Evolutionary conservation across 2,797 vertebrate genomes (phyloP).

Genomic region (Clangula hyemalis): DNA sequence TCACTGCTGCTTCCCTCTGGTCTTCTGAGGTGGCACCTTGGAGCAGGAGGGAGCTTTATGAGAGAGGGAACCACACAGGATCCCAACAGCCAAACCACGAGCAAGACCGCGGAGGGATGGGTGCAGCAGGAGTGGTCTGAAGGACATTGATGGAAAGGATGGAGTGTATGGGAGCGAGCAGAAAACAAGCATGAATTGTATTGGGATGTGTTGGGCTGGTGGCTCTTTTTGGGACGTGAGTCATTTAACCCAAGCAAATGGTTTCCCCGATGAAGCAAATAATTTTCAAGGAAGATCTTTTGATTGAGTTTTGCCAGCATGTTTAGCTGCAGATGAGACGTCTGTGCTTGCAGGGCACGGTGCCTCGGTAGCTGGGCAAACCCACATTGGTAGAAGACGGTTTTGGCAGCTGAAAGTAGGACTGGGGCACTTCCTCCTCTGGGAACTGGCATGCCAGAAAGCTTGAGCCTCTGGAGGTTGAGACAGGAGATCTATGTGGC

Average conservation of each 20-base stretch:
- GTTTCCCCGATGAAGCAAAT: neutral
- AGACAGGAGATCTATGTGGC: neutral
- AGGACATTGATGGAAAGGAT: neutral
- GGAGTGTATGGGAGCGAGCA: neutral
- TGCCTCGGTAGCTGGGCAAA: neutral
- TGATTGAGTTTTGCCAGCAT: neutral
- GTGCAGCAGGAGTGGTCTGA: neutral
- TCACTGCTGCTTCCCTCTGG: neutral
- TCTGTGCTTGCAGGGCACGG: neutral
- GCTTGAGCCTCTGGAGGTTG: neutral
- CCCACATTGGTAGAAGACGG: neutral
- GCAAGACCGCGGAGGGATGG: rapidly evolving
- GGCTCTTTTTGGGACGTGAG: rapidly evolving
- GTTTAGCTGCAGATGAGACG: neutral
- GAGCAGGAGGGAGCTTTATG: neutral
- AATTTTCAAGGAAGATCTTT: neutral
- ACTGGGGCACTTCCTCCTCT: neutral
- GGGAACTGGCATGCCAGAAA: neutral
- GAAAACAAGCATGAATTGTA: neutral
- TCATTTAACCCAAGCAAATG: neutral
- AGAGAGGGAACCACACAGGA: neutral
- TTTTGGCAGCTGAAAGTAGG: neutral
- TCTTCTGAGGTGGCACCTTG: neutral
- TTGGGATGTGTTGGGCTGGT: neutral
- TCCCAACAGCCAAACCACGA: neutral